Base-by-base conservation (phyloP, 2,888 invertebrate genomes). In the Andrena hattorfiana region DNA sequence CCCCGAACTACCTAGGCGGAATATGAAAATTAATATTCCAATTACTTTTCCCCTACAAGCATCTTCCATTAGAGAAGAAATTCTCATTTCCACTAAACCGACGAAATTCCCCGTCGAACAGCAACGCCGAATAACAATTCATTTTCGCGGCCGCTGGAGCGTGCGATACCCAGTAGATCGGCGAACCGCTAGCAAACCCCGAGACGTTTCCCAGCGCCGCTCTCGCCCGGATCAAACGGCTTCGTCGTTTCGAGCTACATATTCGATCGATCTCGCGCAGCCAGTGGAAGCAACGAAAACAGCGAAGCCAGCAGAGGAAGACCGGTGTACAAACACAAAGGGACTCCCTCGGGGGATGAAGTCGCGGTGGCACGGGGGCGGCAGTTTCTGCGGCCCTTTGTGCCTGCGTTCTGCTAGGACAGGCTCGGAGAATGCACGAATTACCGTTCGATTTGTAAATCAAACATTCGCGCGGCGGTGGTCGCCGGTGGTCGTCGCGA, bases 401-500 rank as follows among this genome's bases (percentile, higher is more conserved):
- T 82, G 59, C 75, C 64, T 60, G 48, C 59, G 72, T 77, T 77
- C 76, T 77, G 78, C 49, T 16, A 68, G 79, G 77, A 64, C 79
- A 79, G 71, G 42, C 75, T 63, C 77, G 80, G 64, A 82, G 85
- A 82, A 81, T 87, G 82, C 81, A 72, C 86, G 84, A 90, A 89
- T 88, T 88, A 87, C 85, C 85, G 88, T 89, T 89, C 89, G 89
- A 89, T 89, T 89, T 87, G 87, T 82, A 89, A 90, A 90, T 89
- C 86, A 89, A 89, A 89, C 86, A 75, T 71, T 79, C 79, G 68
- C 70, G 59, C 62, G 42, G 16, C 16, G 42, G 42, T 42, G 42
- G 42, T 42, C 4, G 42, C 16, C 42, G 13, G 13, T 20, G n/a
- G n/a, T 66, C 30, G 60, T 1, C 49, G n/a, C 77, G 30, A 42